phyloP scores from a whole-genome alignment of 92 coral and sea anemone species.

The Palythoa caribaeorum region DNA sequence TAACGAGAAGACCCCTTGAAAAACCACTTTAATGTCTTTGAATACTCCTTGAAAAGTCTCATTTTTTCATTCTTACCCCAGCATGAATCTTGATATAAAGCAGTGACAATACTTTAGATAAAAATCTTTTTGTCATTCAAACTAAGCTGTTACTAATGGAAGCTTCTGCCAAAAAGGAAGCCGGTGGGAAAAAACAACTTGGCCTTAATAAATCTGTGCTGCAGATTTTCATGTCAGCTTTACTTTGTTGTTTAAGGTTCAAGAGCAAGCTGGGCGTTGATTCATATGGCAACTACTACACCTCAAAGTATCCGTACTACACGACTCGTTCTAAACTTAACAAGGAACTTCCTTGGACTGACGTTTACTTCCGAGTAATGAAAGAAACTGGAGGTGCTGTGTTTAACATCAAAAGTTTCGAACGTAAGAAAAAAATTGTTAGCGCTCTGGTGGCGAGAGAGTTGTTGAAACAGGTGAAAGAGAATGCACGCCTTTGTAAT shows the following conservation, averaged over 20 bases:
- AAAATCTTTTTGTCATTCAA: no score
- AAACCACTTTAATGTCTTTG: no score
- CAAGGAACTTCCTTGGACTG: conserved; percentile 47
- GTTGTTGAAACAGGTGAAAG: conserved; percentile 30
- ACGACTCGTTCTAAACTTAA: conserved; percentile 22
- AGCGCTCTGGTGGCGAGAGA: conserved; percentile 22
- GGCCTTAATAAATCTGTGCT: not conserved
- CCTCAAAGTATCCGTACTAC: conserved; percentile 2
- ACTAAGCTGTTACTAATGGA: no score
- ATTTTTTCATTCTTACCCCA: no score
- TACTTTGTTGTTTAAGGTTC: conserved; percentile 38
- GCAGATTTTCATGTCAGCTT: not conserved
- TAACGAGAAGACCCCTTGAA: no score
- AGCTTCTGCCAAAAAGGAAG: no score
- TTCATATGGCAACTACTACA: conserved; percentile 40
- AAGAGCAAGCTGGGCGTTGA: conserved; percentile 63
- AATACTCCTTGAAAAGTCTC: no score
- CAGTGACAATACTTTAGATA: no score
- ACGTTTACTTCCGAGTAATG: conserved; percentile 68
- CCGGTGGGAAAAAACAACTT: no score
- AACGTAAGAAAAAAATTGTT: not conserved
- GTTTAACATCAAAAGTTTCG: conserved; percentile 63
- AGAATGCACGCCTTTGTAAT: conserved; percentile 44
- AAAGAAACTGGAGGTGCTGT: conserved; percentile 68
- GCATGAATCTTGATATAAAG: no score